phyloP scores from a whole-genome alignment of 2,113 vertebrate genomes.

The Paralichthys olivaceus region DNA sequence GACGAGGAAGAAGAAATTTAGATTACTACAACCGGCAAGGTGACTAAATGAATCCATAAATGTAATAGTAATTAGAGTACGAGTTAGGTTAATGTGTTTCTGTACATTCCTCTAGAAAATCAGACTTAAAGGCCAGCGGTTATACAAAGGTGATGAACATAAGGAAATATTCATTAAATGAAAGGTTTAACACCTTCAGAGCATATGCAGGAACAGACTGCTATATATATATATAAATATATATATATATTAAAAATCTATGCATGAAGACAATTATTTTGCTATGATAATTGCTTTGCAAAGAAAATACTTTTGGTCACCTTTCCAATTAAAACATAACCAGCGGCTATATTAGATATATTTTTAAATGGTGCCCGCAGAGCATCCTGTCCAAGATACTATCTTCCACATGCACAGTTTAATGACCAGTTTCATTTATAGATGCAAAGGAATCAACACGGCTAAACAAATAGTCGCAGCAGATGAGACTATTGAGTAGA shows the following conservation, averaged over 20 bases:
- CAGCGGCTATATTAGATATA: constrained; percentile 73
- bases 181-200: constrained; percentile 10
- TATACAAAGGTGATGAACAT: no score
- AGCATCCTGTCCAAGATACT: constrained; percentile 68
- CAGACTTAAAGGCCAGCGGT: no score
- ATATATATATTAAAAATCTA: constrained; percentile 37
- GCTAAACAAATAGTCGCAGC: constrained; percentile 39
- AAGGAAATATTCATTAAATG: constrained; percentile 17
- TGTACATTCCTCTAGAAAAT: background rate
- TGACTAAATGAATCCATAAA: background rate
- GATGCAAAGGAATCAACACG: constrained; percentile 40
- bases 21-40: constrained; percentile 6
- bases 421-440: constrained; percentile 64
- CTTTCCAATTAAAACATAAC: constrained; percentile 84
- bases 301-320: constrained; percentile 78
- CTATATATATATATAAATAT: constrained; percentile 54
- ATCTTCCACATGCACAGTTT: constrained; percentile 63
- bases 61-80: background rate
- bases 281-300: constrained; percentile 82
- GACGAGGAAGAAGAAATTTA: constrained; percentile 11
- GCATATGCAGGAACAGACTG: background rate
- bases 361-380: constrained; percentile 76
- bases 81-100: background rate
- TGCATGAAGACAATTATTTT: constrained; percentile 74
- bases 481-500: constrained; percentile 3